Evolutionary conservation across 2,888 invertebrate species (phyloP).

Genomic region (Dendrolimus houi): DNA sequence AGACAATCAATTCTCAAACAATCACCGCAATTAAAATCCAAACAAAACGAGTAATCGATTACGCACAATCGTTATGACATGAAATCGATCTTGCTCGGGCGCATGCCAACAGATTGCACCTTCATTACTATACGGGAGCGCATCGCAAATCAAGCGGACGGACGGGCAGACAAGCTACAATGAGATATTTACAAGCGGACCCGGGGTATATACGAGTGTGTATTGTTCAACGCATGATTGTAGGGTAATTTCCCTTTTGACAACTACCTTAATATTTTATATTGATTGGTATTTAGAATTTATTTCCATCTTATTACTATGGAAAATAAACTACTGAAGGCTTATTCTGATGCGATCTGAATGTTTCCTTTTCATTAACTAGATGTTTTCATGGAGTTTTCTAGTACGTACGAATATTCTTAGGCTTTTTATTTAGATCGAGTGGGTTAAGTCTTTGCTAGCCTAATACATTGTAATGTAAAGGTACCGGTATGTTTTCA

Average conservation of each 20-base stretch:
- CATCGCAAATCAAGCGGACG: conserved; percentile 47
- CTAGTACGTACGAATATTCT: too few species aligned
- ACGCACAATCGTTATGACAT: background rate
- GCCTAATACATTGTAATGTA: too few species aligned
- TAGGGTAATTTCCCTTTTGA: conserved; percentile 42
- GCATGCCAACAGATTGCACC: conserved; percentile 47
- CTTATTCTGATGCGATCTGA: too few species aligned
- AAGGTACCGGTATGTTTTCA: too few species aligned
- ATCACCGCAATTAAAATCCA: background rate
- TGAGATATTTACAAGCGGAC: conserved; percentile 57
- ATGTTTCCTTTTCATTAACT: too few species aligned
- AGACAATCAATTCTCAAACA: background rate
- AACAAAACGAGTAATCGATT: background rate
- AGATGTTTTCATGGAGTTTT: too few species aligned
- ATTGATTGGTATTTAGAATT: too few species aligned
- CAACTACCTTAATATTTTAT: conserved; percentile 23
- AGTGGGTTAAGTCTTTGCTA: too few species aligned
- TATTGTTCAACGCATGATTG: conserved; percentile 27
- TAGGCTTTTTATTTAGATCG: too few species aligned
- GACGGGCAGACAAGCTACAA: conserved; percentile 53
- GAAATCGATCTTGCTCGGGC: conserved; percentile 24
- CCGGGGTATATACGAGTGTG: conserved; percentile 26
- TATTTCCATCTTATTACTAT: conserved; percentile 4
- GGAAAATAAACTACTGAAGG: too few species aligned
- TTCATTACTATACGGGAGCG: conserved; percentile 63